These are phyloP conservation scores for Terrapene triunguis DNA, from an alignment of 2,113 vertebrate species.

Conservation along the genomic window DNA sequence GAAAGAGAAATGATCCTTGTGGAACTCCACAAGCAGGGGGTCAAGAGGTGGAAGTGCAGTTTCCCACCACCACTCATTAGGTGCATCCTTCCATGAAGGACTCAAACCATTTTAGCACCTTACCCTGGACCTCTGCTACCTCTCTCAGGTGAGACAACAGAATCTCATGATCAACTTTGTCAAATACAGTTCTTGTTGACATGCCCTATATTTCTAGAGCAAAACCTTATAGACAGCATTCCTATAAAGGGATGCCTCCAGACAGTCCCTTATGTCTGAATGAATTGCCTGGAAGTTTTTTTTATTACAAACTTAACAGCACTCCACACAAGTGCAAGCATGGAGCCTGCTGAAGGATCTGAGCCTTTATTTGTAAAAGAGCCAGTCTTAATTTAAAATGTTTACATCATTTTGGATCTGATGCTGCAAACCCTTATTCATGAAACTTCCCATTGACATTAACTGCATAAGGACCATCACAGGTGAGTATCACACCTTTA, in stretches of 20 bases:
- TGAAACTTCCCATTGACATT: not conserved
- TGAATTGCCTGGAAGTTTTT: not conserved
- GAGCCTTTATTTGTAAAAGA: not conserved
- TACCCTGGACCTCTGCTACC: too few relatives aligned
- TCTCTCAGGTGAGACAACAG: too few relatives aligned
- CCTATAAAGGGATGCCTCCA: not conserved
- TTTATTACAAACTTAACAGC: not conserved
- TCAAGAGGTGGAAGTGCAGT: too few relatives aligned
- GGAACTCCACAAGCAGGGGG: too few relatives aligned
- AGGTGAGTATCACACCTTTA: not conserved
- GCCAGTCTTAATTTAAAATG: not conserved
- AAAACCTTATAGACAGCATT: not conserved
- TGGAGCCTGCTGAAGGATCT: not conserved
- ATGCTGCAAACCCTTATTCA: not conserved
- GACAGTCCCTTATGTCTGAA: not conserved
- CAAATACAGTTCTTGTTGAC: not conserved
- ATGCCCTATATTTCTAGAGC: not conserved
- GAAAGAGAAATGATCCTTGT: too few relatives aligned
- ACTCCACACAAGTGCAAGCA: not conserved
- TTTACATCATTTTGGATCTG: not conserved
- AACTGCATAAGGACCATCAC: not conserved
- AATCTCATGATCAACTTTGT: too few relatives aligned
- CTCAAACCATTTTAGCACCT: too few relatives aligned
- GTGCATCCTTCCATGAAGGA: too few relatives aligned
- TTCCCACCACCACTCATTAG: too few relatives aligned